Base-by-base conservation (phyloP, 2,113 vertebrate genomes). In the Rostratula benghalensis region DNA sequence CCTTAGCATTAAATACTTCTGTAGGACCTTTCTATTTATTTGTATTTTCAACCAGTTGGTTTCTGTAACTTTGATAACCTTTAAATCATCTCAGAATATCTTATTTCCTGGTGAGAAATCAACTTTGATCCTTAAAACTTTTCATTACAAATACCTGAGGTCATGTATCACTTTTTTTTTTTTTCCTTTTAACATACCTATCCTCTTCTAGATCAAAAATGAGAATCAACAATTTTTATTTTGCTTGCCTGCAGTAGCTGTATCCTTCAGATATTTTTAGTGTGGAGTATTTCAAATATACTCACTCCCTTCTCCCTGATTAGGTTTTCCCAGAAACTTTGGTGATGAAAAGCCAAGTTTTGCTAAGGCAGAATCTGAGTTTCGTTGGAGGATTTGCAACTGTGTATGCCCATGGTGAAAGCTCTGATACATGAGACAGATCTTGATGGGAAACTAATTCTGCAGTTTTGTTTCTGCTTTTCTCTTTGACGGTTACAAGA, bases 391-490 rank as follows among this genome's bases (percentile, higher is more conserved):
- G 3, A 51, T 83, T 80, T 90, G 53, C 39, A 86, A 13, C 15
- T 39, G 1, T 0, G 1, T 53, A 1, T 71, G 48, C 24, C 45
- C 6, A 0, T 25, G 70, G 39, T 31, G 53, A 27, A 75, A 70
- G 11, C n/a, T 71, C 25, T 43, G 13, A 25, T 53, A 3, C 1
- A 9, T 0, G 31, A 54, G 74, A 31, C 22, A 73, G 17, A 90
- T 59, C 56, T 28, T 14, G 24, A 6, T 39, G 13, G 56, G 25
- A 54, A 51, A 10, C 7, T 31, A 84, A 9, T 41, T 18, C 7
- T 50, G 35, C 18, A 3, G 9, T 60, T 82, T 30, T 23, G 6
- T 56, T 86, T 69, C 23, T 43, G 16, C 50, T 48, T 31, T 75
- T 80, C 11, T 67, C 54, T 57, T 61, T 46, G 51, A 7, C 24